Evolutionary conservation across 2,888 invertebrate genomes (phyloP).

Genomic region (Euclidia mi): DNA sequence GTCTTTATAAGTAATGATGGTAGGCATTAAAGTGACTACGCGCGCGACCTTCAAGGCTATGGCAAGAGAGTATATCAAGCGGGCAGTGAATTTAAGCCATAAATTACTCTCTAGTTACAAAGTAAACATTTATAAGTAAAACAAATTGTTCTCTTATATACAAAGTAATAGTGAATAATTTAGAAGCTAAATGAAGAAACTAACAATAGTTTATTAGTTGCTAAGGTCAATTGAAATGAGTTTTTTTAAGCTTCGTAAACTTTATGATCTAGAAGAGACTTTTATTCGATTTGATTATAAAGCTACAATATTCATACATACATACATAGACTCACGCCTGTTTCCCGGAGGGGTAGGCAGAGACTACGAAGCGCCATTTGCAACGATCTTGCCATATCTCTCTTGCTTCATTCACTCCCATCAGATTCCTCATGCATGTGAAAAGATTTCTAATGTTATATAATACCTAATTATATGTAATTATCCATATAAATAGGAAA

Average conservation of each 20-base stretch:
- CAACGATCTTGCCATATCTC: too few species aligned
- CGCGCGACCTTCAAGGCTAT: not conserved
- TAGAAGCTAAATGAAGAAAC: conserved; percentile 1
- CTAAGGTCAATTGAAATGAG: not conserved
- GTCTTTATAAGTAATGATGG: not conserved
- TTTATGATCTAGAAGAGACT: too few species aligned
- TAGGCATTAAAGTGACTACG: conserved; percentile 1
- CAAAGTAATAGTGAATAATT: conserved; percentile 14
- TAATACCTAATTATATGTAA: too few species aligned
- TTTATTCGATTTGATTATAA: too few species aligned
- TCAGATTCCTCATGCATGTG: too few species aligned
- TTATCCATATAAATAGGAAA: too few species aligned
- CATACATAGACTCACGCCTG: too few species aligned
- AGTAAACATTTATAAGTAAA: conserved; percentile 19
- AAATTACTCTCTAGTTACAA: conserved; percentile 21
- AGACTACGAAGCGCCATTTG: too few species aligned
- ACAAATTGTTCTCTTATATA: conserved; percentile 16
- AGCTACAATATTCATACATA: too few species aligned
- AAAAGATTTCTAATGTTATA: too few species aligned
- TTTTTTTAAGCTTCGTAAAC: not conserved
- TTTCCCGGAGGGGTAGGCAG: too few species aligned
- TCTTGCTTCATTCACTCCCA: too few species aligned
- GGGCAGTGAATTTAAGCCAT: conserved; percentile 15
- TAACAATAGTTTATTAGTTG: not conserved
- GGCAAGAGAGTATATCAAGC: conserved; percentile 13